Evolutionary conservation across 2,113 vertebrate species (phyloP), one percentile per base, ranked within the genome.

Genomic region (Martes martes): DNA sequence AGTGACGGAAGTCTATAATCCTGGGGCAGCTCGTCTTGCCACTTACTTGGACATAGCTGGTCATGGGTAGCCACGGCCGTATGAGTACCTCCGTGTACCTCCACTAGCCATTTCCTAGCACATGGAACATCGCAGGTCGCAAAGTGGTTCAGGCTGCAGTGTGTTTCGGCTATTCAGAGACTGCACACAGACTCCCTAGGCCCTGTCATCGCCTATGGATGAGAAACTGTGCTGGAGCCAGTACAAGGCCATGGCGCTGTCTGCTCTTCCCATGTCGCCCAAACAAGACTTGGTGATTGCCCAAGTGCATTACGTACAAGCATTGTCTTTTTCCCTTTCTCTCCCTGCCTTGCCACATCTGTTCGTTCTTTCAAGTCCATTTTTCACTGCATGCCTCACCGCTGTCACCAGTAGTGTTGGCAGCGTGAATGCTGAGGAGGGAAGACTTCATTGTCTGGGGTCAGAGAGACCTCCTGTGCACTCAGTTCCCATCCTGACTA

Each of bases 401-500:
- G 4, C 7, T 26, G 45, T 39, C 63, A 18, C 57, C 13, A 45
- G 84, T 18, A 2, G 23, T 84, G 21, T 31, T 83, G 87, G 87
- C 94, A 85, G 36, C 42, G 59, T 50, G 42, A 73, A 47, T 55
- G n/a, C 82, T 8, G 18, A 91, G 80, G 76, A 71, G n/a, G 82
- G 55, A 65, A 81, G 61, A 52, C 92, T 85, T 65, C 50, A 73
- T n/a, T 50, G 61, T 76, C 92, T 71, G 71, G n/a, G 91, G 50
- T 89, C 78, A 65, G 50, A 80, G 87, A 39, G 42, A 59, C 45
- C 50, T 47, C 19, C 31, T 24, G n/a, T 42, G 7, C 39, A 9
- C 69, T 67, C 11, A n/a, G 45, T 47, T 57, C 88, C 79, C 15
- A 1, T 74, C 65, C 45, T 79, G 47, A 76, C 36, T 45, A 1